These are phyloP conservation scores for Siniperca chuatsi DNA, from an alignment of 2,113 vertebrate species.

Conservation along the genomic window DNA sequence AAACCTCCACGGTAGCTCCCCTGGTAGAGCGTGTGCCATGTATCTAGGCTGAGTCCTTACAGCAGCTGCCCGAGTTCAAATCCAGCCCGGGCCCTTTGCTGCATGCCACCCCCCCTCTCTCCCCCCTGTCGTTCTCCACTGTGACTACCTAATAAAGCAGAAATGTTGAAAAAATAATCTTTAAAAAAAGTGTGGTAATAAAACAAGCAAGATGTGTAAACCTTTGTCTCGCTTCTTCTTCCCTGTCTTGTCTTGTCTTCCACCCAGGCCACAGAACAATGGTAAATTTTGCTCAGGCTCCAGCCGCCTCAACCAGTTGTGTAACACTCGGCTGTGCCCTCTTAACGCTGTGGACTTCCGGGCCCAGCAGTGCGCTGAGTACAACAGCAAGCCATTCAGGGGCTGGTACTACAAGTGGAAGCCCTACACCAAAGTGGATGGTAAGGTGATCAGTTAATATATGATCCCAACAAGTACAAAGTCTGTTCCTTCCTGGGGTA, in stretches of 20 bases:
- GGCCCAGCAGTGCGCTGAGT: constrained; percentile 95
- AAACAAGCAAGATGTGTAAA: not conserved
- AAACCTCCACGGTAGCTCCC: not conserved
- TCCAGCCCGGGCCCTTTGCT: too few relatives aligned
- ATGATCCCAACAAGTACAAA: not conserved
- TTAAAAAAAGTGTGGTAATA: not conserved
- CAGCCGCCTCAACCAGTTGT: constrained; percentile 91
- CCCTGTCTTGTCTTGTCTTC: constrained; percentile 11
- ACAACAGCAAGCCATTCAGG: constrained; percentile 98
- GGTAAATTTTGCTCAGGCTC: constrained; percentile 94
- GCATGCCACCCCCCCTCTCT: too few relatives aligned
- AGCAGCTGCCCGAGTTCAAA: too few relatives aligned
- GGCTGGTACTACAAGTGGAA: constrained; percentile 99
- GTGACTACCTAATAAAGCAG: too few relatives aligned
- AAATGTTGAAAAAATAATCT: too few relatives aligned
- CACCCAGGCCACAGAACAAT: constrained; percentile 91
- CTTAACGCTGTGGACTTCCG: constrained; percentile 88
- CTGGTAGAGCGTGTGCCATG: too few relatives aligned
- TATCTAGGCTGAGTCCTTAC: not conserved
- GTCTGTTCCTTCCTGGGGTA: not conserved
- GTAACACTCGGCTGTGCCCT: constrained; percentile 87
- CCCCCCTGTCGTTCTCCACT: too few relatives aligned
- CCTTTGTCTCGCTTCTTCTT: not conserved
- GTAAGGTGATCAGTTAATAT: constrained; percentile 76
- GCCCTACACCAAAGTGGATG: constrained; percentile 97